Base-by-base conservation (phyloP, 2,888 invertebrate genomes). In the Malthinus seriepunctatus region DNA sequence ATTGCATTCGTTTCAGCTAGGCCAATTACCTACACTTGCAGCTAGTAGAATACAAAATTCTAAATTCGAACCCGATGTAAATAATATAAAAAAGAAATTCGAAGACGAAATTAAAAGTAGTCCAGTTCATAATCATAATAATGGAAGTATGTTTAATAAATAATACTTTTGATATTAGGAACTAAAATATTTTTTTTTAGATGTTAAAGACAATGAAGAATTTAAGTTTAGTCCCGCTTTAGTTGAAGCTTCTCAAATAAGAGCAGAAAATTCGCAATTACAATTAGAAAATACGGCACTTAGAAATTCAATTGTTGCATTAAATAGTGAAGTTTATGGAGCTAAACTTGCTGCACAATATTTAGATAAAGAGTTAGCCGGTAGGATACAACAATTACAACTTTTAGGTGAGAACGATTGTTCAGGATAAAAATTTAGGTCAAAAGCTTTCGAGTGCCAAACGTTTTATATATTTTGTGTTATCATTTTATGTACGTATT, bases 261-360 rank as follows among this genome's bases (percentile, higher is more conserved):
- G 81, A 64, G 78, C 82, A n/a, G 86, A 86, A 69, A 83, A 84
- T 37, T 79, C 80, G 2, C 86, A 86, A 68, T 79, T 87, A 45
- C 83, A 85, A 58, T 77, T 84, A 49, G 91, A 91, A 76, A 91
- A 91, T 74, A 83, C 84, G 15, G 83, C 86, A 7, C 80, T 92
- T 33, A 78, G 89, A 48, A 87, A 88, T 71, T 87, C 89, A 42
- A 84, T 91, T 55, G 81, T 90, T 12, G 86, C 89, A 2, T 78
- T 92, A 47, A 89, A 92, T 73, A 89, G 89, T 10, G 93, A 93
- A 78, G 86, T 93, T 6, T 92, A 89, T 73, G 93, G 92, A 37
- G 91, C 93, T 9, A 85, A 91, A 70, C 80, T 93, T 64, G 92
- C 93, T 8, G 91, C 93, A 8, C 91, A 91, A 73, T 93, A 93